Evolutionary conservation across 2,797 vertebrate species (phyloP).

Genomic region (Echiichthys vipera): DNA sequence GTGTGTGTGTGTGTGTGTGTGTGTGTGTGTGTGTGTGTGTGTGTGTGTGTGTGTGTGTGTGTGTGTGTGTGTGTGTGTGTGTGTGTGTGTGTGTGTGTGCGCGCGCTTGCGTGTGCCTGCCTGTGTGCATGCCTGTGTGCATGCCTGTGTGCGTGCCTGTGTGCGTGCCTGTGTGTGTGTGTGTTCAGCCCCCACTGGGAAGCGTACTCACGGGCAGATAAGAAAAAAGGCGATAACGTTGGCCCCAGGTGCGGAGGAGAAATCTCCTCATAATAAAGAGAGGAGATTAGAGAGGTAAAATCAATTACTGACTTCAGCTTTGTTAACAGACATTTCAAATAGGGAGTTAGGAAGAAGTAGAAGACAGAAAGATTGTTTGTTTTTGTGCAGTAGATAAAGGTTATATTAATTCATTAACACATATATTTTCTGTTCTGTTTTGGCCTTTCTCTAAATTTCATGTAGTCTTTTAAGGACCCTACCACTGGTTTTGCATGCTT

Average conservation of each 20-base stretch:
- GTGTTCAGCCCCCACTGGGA: constrained; percentile 37
- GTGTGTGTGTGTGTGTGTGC: not conserved
- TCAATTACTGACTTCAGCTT: constrained; percentile 60
- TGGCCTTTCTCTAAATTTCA: not conserved
- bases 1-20: too few relatives aligned
- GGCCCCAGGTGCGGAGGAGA: constrained; percentile 74
- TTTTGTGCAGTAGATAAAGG: constrained; percentile 23
- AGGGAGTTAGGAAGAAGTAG: constrained; percentile 23
- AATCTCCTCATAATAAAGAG: constrained; percentile 65
- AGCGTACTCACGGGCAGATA: constrained; percentile 54
- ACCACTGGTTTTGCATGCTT: not conserved
- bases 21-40: too few relatives aligned
- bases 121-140: not conserved
- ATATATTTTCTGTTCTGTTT: constrained; percentile 6
- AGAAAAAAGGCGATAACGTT: constrained; percentile 45
- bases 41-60: too few relatives aligned
- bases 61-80: too few relatives aligned
- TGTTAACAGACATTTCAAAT: constrained; percentile 52
- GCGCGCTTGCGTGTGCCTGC: too few relatives aligned
- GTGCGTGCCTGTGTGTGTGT: constrained; percentile 29
- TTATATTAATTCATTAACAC: constrained; percentile 30
- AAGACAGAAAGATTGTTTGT: constrained; percentile 30
- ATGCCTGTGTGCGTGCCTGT: constrained; percentile 15
- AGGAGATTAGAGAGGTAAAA: constrained; percentile 65
- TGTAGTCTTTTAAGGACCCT: not conserved